Base-by-base conservation (phyloP, 2,113 vertebrate genomes). In the Cynoglossus semilaevis region DNA sequence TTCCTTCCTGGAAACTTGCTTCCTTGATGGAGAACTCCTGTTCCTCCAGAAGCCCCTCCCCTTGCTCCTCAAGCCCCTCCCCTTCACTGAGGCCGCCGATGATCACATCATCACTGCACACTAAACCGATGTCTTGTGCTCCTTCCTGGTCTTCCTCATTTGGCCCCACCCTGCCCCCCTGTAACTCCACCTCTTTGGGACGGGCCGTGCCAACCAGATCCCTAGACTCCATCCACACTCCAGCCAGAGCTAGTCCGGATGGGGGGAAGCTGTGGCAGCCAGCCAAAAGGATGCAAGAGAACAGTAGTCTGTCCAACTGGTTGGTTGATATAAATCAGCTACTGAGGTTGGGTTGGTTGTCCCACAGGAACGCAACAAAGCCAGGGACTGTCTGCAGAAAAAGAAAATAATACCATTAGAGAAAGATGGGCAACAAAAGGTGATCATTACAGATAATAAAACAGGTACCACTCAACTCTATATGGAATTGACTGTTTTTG, bases 1-100 rank as follows among this genome's bases (percentile, higher is more conserved):
- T 98, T 74, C 97, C 97, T 80, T 98, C 96, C 0, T 95, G 94
- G 84, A 99, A 99, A 86, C 95, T 99, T 2, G 97, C 96, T 82
- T 99, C 97, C 85, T 99, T 99, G 88, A 99, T 99, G 76, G 97
- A 98, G 91, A 99, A 99, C 53, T 99, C 97, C 87, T 98, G 95
- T 48, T 98, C 96, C 74, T 98, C 95, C 83, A 89, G 76, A 72
- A 96, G 80, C 68, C 92, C 92, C 0, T 96, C 95, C 82, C 92
- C 93, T 0, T 91, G 91, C 17, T 89, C 87, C 70, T 97, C 96
- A 81, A 96, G 71, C 67, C 91, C 93, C 0, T 98, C 96, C 82
- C 93, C 92, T 0, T 92, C 96, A 0, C 95, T 95, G 87, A 95
- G 93, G 0, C 92, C 91, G 8, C 94, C 94, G 3, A 91, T 95